Base-by-base conservation (phyloP, 1,140 invertebrate genomes). In the Drosophila santomea region DNA sequence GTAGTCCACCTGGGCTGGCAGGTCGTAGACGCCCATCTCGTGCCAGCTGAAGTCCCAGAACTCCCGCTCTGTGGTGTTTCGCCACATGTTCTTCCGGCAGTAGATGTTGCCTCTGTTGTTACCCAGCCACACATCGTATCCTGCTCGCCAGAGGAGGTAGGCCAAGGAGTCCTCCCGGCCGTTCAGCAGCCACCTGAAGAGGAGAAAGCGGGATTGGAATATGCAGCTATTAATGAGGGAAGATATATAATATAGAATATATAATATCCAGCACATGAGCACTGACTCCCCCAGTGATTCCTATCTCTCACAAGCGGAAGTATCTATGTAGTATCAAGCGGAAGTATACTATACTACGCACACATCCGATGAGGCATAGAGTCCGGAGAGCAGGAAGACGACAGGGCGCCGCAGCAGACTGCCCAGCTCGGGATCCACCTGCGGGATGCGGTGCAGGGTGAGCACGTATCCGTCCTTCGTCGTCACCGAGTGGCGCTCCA, bases 81-180 rank as follows among this genome's bases (percentile, higher is more conserved):
- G 67, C 15, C 84, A 88, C 7, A 92, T 59, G 90, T 96, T 96
- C 25, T 93, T 92, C 3, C 93, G 92, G 3, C 95, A 96, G 78
- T 95, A 95, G 4, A 93, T 93, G 67, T 94, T 96, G 14, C 96
- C 96, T 35, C 96, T 92, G 25, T 94, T 94, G 84, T 97, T 97
- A 2, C 95, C 95, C 78, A 97, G 79, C 96, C 96, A 97, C 2
- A 96, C 95, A 68, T 96, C 95, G 60, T 94, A 96, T 3, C 95
- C 95, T 7, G 91, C 92, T 61, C 97, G 95, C 11, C 95, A 95
- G 43, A 97, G 90, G n/a, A 95, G 92, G 79, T 95, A 95, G 4
- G 93, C 94, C 38, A 92, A 48, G 12, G 90, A 91, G 61, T 91
- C 91, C 43, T 92, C 90, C 1, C 78, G 77, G 11, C 90, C 91